phyloP scores from a whole-genome alignment of 2,888 invertebrate species.

The Rhyacophila evoluta region DNA sequence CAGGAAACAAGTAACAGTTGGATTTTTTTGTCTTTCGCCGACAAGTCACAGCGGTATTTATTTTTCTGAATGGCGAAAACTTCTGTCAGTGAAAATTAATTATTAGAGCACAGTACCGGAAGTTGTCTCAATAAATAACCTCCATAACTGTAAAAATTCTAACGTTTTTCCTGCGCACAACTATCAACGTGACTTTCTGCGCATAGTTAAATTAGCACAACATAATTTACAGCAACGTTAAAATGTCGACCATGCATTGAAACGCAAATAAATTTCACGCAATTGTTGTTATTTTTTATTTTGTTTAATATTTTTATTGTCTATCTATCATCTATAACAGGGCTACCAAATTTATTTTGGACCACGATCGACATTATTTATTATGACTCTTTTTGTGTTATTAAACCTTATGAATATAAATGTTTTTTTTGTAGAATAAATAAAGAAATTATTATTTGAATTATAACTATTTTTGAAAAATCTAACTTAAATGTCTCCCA shows the following conservation, averaged over 20 bases:
- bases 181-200: background rate
- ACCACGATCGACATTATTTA: too few relatives aligned
- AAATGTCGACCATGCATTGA: background rate
- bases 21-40: background rate
- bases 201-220: conserved; percentile 8
- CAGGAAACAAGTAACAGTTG: background rate
- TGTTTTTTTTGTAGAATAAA: too few relatives aligned
- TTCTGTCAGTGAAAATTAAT: conserved; percentile 10
- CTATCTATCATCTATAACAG: background rate
- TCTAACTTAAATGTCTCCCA: too few relatives aligned
- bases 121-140: conserved; percentile 22
- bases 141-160: conserved; percentile 16
- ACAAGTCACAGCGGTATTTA: background rate
- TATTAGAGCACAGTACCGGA: background rate
- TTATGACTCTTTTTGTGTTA: too few relatives aligned
- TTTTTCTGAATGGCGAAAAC: background rate
- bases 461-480: too few relatives aligned
- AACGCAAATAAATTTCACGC: background rate
- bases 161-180: background rate
- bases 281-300: background rate
- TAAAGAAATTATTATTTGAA: too few relatives aligned
- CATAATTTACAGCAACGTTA: background rate
- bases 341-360: too few relatives aligned
- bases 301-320: background rate
- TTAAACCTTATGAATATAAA: too few relatives aligned